phyloP scores from a whole-genome alignment of 2,888 invertebrate genomes.

The Branchipolynoe longqiensis region DNA sequence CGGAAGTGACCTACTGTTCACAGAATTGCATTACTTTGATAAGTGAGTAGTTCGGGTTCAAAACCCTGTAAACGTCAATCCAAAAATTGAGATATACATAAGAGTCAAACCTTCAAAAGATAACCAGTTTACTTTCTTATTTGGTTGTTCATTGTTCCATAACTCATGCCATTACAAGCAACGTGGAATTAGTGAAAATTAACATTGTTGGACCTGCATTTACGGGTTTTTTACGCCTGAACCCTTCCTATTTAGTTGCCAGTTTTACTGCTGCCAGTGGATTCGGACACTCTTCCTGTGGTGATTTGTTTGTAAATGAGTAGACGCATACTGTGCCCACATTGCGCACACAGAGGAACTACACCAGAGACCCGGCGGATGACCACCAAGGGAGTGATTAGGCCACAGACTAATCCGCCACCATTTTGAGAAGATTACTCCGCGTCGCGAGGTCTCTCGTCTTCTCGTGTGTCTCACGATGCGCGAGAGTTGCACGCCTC shows the following conservation, averaged over 20 bases:
- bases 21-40: no score
- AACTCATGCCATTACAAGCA: not conserved
- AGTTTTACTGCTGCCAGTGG: not conserved
- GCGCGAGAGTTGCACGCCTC: constrained; percentile 25
- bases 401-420: constrained; percentile 18
- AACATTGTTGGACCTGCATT: not conserved
- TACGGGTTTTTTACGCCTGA: no score
- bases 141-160: no score
- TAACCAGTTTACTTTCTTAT: no score
- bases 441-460: constrained; percentile 8
- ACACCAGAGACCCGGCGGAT: not conserved
- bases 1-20: no score
- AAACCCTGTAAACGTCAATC: no score
- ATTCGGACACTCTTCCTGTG: not conserved
- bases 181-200: not conserved
- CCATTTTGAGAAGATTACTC: constrained; percentile 44
- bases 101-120: no score
- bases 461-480: not conserved
- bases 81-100: no score
- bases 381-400: constrained; percentile 34
- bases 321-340: no score
- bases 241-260: not conserved
- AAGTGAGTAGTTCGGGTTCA: no score
- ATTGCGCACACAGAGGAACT: not conserved
- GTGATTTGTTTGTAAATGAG: no score